These are phyloP conservation scores for Ormyrus nitidulus DNA, from an alignment of 2,888 invertebrate species.

Conservation along the genomic window DNA sequence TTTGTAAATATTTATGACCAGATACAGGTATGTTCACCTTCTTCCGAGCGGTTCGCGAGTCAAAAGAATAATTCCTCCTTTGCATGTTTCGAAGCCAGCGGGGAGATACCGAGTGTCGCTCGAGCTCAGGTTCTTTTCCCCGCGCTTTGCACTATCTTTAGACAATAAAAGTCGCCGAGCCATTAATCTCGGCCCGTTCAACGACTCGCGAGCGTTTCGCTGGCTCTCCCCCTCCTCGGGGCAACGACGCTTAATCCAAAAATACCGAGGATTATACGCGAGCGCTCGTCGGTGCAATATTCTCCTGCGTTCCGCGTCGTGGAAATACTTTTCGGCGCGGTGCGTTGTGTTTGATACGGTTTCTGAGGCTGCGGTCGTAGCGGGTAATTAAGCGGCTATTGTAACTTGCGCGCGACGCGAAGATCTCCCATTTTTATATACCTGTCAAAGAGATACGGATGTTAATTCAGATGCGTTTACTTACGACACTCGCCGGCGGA, in stretches of 20 bases:
- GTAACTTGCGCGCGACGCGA: not conserved
- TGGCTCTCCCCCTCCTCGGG: not conserved
- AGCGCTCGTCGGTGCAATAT: too few relatives aligned
- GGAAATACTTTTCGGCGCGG: not conserved
- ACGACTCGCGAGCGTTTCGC: constrained; percentile 46
- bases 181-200: constrained; percentile 44
- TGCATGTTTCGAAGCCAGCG: not conserved
- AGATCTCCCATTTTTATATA: too few relatives aligned
- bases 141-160: constrained; percentile 35
- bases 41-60: too few relatives aligned
- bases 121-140: too few relatives aligned
- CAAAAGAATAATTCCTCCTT: constrained; percentile 25
- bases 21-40: too few relatives aligned
- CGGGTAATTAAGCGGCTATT: not conserved
- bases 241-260: constrained; percentile 48
- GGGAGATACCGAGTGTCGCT: too few relatives aligned
- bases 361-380: not conserved
- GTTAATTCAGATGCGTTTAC: constrained; percentile 14
- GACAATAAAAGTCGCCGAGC: constrained; percentile 48
- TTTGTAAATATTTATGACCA: too few relatives aligned
- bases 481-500: not conserved
- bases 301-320: too few relatives aligned
- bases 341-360: not conserved
- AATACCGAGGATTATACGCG: constrained; percentile 45
- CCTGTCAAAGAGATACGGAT: not conserved